Evolutionary conservation across 2,113 vertebrate genomes (phyloP), one percentile per base, ranked within the genome.

Genomic region (Toxostoma redivivum): DNA sequence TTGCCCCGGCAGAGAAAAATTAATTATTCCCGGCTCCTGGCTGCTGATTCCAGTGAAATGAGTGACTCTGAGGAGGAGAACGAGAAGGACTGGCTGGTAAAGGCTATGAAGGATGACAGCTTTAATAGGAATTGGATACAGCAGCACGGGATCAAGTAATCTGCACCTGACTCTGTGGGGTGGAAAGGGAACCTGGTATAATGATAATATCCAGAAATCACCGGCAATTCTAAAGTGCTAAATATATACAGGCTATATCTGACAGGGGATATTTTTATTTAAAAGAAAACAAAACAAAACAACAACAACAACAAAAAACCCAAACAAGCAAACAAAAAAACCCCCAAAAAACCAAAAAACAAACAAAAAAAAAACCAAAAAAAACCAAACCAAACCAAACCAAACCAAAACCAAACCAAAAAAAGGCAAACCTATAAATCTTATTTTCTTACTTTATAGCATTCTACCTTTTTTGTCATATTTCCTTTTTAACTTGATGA

Each of bases 1-100:
- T 90, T 98, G 66, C 98, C 99, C 6, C 98, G 51, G 21, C 98
- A 98, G 88, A 98, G 97, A 70, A 98, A 98, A 85, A 98, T 99
- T 44, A 99, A 99, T 97, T 99, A 99, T 91, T 99, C 98, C 0
- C 98, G 97, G 23, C 98, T 99, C 28, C 93, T 99, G 95, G 97
- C 98, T 8, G 95, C 98, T 0, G 98, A 98, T 37, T 97, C 94
- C 9, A 98, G 98, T 22, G 98, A 99, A 38, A 92, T 92, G 77
- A 99, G 99, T 2, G 99, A 99, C 91, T 98, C 99, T 0, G 99
- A 99, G 3, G 98, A 98, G 11, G 99, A 98, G 9, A 97, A 97
- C 1, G 98, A 99, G 82, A 97, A 93, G 65, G 99, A 99, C 96
- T 99, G 99, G 99, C 98, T 99, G 18, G 98, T 98, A 50, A 99